phyloP scores from a whole-genome alignment of 2,888 invertebrate genomes.

The Strigamia maritima region DNA sequence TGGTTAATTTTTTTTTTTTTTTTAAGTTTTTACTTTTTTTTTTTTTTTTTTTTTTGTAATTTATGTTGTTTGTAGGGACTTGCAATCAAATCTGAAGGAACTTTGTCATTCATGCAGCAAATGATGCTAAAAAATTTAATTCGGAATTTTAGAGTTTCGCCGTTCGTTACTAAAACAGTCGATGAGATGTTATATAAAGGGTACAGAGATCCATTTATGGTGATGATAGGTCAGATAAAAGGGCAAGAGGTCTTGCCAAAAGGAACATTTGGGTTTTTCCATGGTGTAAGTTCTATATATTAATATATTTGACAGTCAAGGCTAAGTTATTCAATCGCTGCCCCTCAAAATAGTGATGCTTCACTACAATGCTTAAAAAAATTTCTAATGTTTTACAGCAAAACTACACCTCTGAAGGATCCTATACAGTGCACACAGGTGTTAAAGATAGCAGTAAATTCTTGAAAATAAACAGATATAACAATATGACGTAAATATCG shows the following conservation, averaged over 20 bases:
- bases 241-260: slow-evolving; percentile 40
- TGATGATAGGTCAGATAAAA: slow-evolving; percentile 45
- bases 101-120: background rate
- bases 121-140: slow-evolving; percentile 9
- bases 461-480: slow-evolving; percentile 18
- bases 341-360: too few relatives aligned
- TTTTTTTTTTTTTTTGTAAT: background rate
- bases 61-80: background rate
- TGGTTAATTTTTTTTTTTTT: slow-evolving; percentile 57
- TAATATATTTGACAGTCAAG: too few relatives aligned
- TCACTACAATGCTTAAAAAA: background rate
- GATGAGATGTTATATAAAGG: slow-evolving; percentile 75
- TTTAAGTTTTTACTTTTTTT: background rate
- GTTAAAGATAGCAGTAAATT: slow-evolving; percentile 43
- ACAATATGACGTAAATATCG: background rate
- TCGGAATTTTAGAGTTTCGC: slow-evolving; percentile 46
- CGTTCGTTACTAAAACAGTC: slow-evolving; percentile 61
- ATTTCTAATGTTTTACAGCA: slow-evolving; percentile 24
- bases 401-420: slow-evolving; percentile 38
- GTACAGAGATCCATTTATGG: slow-evolving; percentile 69
- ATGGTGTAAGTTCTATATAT: slow-evolving; percentile 40
- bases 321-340: too few relatives aligned
- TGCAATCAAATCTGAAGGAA: slow-evolving; percentile 42
- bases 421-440: slow-evolving; percentile 39
- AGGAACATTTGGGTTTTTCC: slow-evolving; percentile 40